These are phyloP conservation scores for Cephus pulcher DNA, from an alignment of 2,888 invertebrate species.

Conservation along the genomic window DNA sequence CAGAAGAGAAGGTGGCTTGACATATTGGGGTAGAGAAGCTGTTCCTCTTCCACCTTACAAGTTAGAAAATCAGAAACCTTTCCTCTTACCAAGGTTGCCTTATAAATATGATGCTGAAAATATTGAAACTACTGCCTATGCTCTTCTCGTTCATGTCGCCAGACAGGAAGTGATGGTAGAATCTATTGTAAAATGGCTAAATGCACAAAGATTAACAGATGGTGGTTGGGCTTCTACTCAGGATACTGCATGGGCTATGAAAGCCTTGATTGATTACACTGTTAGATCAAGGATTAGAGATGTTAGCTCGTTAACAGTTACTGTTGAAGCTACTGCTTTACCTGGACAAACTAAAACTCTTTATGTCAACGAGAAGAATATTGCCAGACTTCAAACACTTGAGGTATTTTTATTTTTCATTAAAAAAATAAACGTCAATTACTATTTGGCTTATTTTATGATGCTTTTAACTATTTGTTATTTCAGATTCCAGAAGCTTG, in stretches of 20 bases:
- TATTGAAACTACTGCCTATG: conserved; percentile 93
- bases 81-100: conserved; percentile 87
- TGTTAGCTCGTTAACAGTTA: conserved; percentile 81
- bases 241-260: conserved; percentile 89
- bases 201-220: conserved; percentile 86
- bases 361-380: conserved; percentile 79
- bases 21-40: conserved; percentile 86
- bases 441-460: no score
- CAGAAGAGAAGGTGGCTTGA: conserved; percentile 80
- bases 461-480: conserved; percentile 5
- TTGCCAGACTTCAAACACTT: conserved; percentile 82
- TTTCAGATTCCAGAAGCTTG: conserved; percentile 89
- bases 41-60: conserved; percentile 87
- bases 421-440: no score
- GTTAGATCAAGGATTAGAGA: conserved; percentile 86
- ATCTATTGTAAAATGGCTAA: conserved; percentile 91
- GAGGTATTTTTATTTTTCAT: conserved; percentile 69
- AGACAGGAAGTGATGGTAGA: conserved; percentile 85
- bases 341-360: conserved; percentile 76
- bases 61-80: conserved; percentile 91
- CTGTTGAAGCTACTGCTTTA: conserved; percentile 87
- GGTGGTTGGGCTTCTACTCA: conserved; percentile 92
- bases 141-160: conserved; percentile 87
- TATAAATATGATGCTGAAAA: conserved; percentile 92
- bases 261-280: conserved; percentile 91